Conservation (phyloP, 1,140 invertebrate genomes). For the Brachionus koreanus region DNA sequence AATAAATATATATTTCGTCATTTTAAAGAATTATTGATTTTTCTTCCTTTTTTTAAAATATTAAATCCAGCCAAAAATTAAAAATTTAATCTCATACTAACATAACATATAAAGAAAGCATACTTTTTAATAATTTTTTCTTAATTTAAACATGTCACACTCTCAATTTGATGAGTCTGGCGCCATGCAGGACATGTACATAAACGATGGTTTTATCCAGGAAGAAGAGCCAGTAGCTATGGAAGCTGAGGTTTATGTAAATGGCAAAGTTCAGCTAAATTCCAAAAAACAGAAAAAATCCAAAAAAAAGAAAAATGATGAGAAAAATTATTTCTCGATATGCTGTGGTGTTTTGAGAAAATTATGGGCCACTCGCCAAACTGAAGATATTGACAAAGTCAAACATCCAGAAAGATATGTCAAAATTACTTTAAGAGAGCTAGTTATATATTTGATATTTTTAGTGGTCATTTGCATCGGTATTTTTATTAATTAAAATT, state of each 20-base stretch:
- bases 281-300: neutral
- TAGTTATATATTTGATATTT: constrained; percentile 64
- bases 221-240: constrained; percentile 27
- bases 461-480: constrained; percentile 62
- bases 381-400: constrained; percentile 52
- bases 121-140: neutral
- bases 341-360: neutral
- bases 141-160: neutral
- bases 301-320: constrained; percentile 35
- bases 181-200: neutral
- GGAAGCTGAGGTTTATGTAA: constrained; percentile 41
- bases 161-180: neutral
- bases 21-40: neutral
- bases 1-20: neutral
- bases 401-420: constrained; percentile 54
- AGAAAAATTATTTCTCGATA: neutral
- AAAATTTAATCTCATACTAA: neutral
- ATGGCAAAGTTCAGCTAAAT: neutral
- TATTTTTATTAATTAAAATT: constrained; percentile 53
- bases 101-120: neutral
- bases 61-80: neutral
- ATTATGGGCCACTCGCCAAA: constrained; percentile 58
- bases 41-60: neutral
- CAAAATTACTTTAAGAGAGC: constrained; percentile 63
- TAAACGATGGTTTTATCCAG: neutral